Evolutionary conservation across 2,113 vertebrate genomes (phyloP).

Genomic region (Nymphicus hollandicus): DNA sequence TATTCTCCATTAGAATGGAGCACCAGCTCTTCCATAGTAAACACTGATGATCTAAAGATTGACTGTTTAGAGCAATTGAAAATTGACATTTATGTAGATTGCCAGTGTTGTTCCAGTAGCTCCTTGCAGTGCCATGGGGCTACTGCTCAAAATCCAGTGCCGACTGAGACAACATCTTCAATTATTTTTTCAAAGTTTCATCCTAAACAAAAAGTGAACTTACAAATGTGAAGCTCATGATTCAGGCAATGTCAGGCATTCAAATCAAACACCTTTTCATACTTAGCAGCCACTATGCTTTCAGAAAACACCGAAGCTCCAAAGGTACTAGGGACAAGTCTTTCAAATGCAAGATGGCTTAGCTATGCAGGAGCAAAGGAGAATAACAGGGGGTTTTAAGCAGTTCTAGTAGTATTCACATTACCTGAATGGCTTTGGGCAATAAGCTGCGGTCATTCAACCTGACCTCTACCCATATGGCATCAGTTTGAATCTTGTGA

Average conservation of each 20-base stretch:
- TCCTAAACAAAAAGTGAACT: neutral
- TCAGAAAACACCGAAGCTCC: neutral
- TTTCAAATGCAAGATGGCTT: neutral
- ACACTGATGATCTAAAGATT: neutral
- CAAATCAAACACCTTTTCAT: neutral
- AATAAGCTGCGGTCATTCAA: neutral
- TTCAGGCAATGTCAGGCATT: neutral
- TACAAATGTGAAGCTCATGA: neutral
- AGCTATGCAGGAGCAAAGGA: neutral
- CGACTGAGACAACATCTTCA: neutral
- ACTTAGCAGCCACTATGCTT: neutral
- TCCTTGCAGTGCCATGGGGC: neutral
- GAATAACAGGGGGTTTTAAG: neutral
- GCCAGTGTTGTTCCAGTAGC: neutral
- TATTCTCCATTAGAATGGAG: neutral
- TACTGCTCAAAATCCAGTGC: neutral
- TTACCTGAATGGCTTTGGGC: constrained; percentile 28
- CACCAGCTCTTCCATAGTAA: neutral
- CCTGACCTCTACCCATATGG: constrained; percentile 27
- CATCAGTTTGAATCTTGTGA: constrained; percentile 47
- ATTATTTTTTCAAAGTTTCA: neutral
- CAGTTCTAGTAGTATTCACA: neutral
- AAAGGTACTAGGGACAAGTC: neutral
- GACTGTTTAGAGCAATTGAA: neutral
- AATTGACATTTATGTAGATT: neutral